phyloP scores from a whole-genome alignment of 2,113 vertebrate genomes.

The Pelusios castaneus region DNA sequence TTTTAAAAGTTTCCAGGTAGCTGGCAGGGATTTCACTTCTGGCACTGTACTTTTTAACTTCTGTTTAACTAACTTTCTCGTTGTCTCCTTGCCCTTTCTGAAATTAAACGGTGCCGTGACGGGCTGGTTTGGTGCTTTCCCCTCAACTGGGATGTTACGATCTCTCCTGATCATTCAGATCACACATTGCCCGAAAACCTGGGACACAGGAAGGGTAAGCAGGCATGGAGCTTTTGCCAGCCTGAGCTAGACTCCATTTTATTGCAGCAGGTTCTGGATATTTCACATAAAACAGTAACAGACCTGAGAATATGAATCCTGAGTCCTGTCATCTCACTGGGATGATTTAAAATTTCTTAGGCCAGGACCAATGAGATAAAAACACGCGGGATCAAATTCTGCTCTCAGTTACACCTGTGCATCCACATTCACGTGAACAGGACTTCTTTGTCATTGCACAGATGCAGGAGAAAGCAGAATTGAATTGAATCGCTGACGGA shows the following conservation, averaged over 20 bases:
- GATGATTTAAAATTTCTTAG: neutral
- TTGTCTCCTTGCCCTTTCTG: too few relatives aligned
- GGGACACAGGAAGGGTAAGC: neutral
- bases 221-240: neutral
- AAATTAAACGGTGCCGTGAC: too few relatives aligned
- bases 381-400: neutral
- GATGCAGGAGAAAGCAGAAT: neutral
- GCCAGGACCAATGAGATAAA: rapidly evolving
- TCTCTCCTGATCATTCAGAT: neutral
- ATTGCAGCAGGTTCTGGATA: neutral
- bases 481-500: neutral
- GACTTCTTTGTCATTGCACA: neutral
- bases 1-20: too few relatives aligned
- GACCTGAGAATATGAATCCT: neutral
- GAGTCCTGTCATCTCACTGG: neutral
- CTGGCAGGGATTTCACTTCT: too few relatives aligned
- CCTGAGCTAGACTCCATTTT: neutral
- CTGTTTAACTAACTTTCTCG: too few relatives aligned
- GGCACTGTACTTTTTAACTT: too few relatives aligned
- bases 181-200: neutral
- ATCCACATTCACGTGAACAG: neutral
- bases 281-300: neutral
- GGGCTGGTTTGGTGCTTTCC: too few relatives aligned
- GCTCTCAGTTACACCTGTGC: neutral
- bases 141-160: too few relatives aligned